A percentile compares a stretch with the other conserved stretches of the same genome.
phyloP scores from a whole-genome alignment of 2,797 vertebrate species.

The Poecilia wingei region DNA sequence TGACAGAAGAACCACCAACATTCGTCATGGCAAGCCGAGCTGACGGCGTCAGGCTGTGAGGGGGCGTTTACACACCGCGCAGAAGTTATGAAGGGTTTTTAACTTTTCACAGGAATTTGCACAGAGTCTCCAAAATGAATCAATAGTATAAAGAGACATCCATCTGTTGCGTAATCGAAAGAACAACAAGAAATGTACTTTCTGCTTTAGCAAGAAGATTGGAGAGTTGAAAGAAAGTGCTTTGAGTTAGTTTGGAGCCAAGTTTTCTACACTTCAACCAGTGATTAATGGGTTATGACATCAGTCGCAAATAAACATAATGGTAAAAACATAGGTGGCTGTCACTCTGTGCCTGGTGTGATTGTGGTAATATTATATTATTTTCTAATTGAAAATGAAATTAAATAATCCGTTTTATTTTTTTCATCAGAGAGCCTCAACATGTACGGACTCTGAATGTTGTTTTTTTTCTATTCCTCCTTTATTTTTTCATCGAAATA shows the following conservation, averaged over 20 bases:
- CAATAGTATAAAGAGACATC: background rate
- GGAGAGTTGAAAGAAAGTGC: no score
- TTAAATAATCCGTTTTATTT: background rate
- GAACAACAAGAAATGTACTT: background rate
- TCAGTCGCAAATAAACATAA: background rate
- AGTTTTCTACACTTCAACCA: no score
- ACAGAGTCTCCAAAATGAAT: conserved; percentile 2
- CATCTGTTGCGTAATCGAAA: background rate
- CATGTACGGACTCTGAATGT: background rate
- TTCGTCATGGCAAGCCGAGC: conserved; percentile 50
- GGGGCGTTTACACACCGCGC: conserved; percentile 21
- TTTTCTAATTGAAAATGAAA: background rate
- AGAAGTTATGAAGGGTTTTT: conserved; percentile 20
- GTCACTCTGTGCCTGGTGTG: background rate
- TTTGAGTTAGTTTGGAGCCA: background rate
- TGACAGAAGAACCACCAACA: conserved; percentile 58
- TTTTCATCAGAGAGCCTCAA: background rate
- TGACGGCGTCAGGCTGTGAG: conserved; percentile 47
- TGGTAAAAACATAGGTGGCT: background rate
- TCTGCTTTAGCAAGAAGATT: background rate
- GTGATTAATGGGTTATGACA: background rate
- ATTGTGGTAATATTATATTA: background rate
- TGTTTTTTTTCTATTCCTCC: background rate
- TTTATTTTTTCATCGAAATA: background rate
- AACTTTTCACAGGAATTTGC: background rate